A percentile compares a stretch with the other conserved stretches of the same genome.
phyloP scores from a whole-genome alignment of 2,797 vertebrate species.

The Protosalanx chinensis region DNA sequence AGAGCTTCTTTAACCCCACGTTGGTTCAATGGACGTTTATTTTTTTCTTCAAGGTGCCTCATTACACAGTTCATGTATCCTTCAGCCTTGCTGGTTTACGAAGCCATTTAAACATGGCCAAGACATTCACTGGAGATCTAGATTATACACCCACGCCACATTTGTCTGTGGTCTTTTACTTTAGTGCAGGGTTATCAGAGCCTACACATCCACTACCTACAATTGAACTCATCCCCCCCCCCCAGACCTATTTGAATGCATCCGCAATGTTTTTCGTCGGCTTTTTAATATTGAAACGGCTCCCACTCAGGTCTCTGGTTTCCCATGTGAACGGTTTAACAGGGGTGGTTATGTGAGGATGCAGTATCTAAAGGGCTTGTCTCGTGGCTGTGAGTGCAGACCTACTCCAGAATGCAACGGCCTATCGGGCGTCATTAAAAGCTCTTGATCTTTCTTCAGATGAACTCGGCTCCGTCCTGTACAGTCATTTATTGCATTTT shows the following conservation, averaged over 20 bases:
- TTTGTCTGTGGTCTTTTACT: background rate
- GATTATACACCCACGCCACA: background rate
- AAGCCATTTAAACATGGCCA: constrained; percentile 8
- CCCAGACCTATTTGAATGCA: background rate
- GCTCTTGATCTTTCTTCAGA: constrained; percentile 1
- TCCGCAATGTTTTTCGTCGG: background rate
- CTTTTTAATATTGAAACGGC: background rate
- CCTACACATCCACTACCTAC: background rate
- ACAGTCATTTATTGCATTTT: too few species aligned
- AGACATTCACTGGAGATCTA: constrained; percentile 1
- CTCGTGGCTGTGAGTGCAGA: background rate
- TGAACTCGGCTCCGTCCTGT: background rate
- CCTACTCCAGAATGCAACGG: background rate
- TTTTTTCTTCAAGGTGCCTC: constrained; percentile 19
- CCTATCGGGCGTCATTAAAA: background rate
- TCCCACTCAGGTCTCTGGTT: background rate
- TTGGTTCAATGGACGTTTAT: constrained; percentile 35
- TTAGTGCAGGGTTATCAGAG: background rate
- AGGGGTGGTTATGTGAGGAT: background rate
- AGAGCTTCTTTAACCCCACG: constrained; percentile 11
- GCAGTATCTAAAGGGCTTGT: background rate
- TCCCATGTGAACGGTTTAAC: background rate
- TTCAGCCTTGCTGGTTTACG: constrained; percentile 7
- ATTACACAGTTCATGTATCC: constrained; percentile 27
- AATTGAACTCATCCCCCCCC: background rate